Evolutionary conservation across 2,113 vertebrate species (phyloP).

Genomic region (Paradisaea rubra): DNA sequence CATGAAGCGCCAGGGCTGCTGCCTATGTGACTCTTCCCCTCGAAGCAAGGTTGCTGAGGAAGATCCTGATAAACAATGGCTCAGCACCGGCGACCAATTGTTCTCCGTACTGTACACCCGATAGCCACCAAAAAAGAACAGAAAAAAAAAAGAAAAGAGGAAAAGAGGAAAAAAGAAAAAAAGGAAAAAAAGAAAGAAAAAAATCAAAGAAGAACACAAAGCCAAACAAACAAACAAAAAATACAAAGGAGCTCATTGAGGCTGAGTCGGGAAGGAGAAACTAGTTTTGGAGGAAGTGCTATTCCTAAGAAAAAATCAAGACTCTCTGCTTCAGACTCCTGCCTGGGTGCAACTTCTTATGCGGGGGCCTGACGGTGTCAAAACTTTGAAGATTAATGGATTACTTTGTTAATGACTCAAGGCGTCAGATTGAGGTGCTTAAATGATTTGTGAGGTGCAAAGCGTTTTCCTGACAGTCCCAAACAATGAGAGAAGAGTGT

Average conservation of each 20-base stretch:
- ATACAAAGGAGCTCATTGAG: neutral
- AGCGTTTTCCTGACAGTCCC: constrained; percentile 88
- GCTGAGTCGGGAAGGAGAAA: constrained; percentile 7
- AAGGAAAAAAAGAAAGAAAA: fast-evolving
- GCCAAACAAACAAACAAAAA: neutral
- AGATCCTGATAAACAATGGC: constrained; percentile 71
- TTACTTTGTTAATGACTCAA: constrained; percentile 87
- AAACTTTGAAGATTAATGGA: constrained; percentile 89
- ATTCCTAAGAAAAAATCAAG: constrained; percentile 37
- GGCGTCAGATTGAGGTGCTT: constrained; percentile 83
- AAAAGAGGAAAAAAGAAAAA: neutral
- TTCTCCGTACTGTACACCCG: constrained; percentile 53
- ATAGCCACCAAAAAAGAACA: neutral
- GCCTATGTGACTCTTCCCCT: constrained; percentile 63
- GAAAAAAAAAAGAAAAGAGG: neutral
- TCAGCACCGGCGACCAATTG: constrained; percentile 36
- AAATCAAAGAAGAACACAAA: neutral
- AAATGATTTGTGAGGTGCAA: constrained; percentile 85
- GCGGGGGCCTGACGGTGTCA: constrained; percentile 75
- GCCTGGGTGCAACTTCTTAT: constrained; percentile 71
- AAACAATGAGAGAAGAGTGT: constrained; percentile 87
- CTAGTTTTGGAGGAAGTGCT: constrained; percentile 47
- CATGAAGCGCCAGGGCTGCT: constrained; percentile 58
- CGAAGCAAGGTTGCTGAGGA: constrained; percentile 67
- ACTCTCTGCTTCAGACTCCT: constrained; percentile 44